Conservation (phyloP, 2,888 invertebrate species). For the Seladonia tumulorum region DNA sequence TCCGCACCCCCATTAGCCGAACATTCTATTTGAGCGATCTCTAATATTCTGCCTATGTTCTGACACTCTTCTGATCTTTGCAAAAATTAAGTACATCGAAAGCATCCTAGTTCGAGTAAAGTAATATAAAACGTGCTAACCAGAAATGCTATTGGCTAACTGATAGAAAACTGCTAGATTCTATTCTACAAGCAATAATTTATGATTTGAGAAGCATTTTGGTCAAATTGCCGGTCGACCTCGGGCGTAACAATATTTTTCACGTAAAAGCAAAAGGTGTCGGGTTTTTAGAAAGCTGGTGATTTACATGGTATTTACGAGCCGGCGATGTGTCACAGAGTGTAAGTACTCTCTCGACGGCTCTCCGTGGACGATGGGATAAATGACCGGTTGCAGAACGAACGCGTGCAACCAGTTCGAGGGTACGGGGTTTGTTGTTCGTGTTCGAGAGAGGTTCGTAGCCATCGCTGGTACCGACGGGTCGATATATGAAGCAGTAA, state of each 20-base stretch:
- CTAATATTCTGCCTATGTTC: too few species aligned
- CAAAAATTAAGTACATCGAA: too few species aligned
- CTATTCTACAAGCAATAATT: too few species aligned
- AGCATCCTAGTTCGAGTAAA: too few species aligned
- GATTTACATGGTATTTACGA: neutral
- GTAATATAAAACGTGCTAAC: too few species aligned
- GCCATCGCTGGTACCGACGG: constrained; percentile 74
- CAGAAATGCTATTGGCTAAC: too few species aligned
- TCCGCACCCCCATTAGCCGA: neutral
- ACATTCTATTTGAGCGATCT: neutral
- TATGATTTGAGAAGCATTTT: neutral
- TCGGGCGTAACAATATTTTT: neutral
- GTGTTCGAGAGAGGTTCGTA: constrained; percentile 70
- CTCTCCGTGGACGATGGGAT: neutral
- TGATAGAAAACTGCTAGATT: too few species aligned
- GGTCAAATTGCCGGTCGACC: neutral
- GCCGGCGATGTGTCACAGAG: neutral
- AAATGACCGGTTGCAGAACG: neutral
- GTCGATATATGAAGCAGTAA: constrained; percentile 82
- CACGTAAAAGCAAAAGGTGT: neutral
- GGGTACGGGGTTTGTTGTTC: constrained; percentile 12
- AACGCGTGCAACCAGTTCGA: neutral
- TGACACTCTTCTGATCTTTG: too few species aligned
- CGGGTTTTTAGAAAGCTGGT: neutral
- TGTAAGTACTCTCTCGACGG: neutral